phyloP scores from a whole-genome alignment of 2,888 invertebrate genomes.

The Drosophila incognita region DNA sequence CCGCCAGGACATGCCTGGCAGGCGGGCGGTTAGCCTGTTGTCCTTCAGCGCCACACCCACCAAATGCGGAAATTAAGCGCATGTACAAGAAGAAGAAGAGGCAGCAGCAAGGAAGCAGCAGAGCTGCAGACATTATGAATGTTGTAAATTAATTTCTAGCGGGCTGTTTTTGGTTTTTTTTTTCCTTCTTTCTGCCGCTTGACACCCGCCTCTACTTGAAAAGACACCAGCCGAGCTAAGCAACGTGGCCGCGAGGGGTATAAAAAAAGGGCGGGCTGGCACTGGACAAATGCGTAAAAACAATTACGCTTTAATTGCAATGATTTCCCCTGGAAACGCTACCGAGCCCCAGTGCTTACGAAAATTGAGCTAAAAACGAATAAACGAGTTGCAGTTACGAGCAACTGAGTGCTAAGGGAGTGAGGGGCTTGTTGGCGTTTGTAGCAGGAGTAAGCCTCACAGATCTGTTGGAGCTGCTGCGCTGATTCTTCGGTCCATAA shows the following conservation, averaged over 20 bases:
- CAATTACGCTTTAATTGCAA: slow-evolving; percentile 84
- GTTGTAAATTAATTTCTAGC: slow-evolving; percentile 75
- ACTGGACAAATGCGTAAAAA: slow-evolving; percentile 79
- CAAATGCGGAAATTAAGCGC: slow-evolving; percentile 75
- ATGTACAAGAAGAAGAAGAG: slow-evolving; percentile 43
- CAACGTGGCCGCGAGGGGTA: slow-evolving; percentile 15
- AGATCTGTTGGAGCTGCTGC: slow-evolving; percentile 10
- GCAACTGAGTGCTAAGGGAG: background rate
- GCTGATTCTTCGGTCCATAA: slow-evolving; percentile 5
- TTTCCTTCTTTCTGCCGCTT: slow-evolving; percentile 6
- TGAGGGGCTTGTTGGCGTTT: background rate
- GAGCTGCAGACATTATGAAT: slow-evolving; percentile 71
- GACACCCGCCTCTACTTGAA: slow-evolving; percentile 50
- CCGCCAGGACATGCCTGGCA: slow-evolving; percentile 44
- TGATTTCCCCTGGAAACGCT: slow-evolving; percentile 78
- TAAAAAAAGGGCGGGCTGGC: background rate
- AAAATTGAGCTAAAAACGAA: slow-evolving; percentile 59
- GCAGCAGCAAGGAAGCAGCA: slow-evolving; percentile 9
- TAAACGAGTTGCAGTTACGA: slow-evolving; percentile 36
- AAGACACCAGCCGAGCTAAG: slow-evolving; percentile 73
- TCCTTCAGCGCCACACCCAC: slow-evolving; percentile 72
- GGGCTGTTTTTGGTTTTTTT: slow-evolving; percentile 17
- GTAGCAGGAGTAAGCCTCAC: background rate
- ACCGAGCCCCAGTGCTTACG: slow-evolving; percentile 37
- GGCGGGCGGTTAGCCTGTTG: slow-evolving; percentile 32